Percentiles rank a stretch among this genome's conserved stretches.
Evolutionary conservation across 1,140 invertebrate species (phyloP).

Genomic region (Araneus ventricosus): DNA sequence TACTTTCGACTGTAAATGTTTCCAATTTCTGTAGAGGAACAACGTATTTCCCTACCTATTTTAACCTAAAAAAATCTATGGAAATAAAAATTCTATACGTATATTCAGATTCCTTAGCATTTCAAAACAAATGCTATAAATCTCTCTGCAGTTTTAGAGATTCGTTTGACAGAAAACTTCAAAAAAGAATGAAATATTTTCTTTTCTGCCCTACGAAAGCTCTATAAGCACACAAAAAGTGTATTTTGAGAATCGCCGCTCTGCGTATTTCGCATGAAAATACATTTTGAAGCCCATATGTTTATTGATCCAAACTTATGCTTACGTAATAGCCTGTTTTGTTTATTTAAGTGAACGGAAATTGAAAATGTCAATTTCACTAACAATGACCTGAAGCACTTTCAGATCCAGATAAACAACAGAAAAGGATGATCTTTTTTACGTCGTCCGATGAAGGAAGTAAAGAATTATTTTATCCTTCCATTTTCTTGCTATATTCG

Average conservation of each 20-base stretch:
- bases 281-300: not conserved
- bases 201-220: not conserved
- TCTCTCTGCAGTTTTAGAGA: too few species aligned
- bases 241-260: not conserved
- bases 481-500: not conserved
- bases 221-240: not conserved
- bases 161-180: too few species aligned
- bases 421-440: not conserved
- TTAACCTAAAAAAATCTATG: too few species aligned
- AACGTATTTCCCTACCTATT: too few species aligned
- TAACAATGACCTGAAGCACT: not conserved
- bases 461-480: not conserved
- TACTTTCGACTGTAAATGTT: too few species aligned
- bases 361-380: not conserved
- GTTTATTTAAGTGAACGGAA: not conserved
- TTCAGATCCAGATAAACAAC: not conserved
- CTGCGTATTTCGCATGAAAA: not conserved
- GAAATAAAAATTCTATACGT: too few species aligned
- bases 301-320: not conserved
- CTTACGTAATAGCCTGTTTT: not conserved
- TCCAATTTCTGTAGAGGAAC: too few species aligned
- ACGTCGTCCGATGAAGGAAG: not conserved
- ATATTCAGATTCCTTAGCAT: too few species aligned
- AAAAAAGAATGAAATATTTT: not conserved
- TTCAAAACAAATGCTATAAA: too few species aligned